These are phyloP conservation scores for Macroramphosus scolopax DNA, from an alignment of 2,797 vertebrate genomes.

Conservation along the genomic window DNA sequence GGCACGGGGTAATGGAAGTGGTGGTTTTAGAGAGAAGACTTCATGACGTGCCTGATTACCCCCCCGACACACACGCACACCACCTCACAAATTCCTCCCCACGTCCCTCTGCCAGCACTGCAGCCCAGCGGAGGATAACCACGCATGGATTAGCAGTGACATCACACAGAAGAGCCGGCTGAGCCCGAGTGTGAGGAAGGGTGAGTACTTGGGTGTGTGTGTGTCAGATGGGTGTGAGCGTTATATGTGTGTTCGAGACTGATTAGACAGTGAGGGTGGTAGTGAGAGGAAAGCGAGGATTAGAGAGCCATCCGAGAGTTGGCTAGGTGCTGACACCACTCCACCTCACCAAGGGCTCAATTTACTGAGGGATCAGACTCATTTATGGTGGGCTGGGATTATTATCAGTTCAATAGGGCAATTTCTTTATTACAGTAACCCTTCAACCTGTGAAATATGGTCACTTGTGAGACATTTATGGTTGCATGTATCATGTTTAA, in stretches of 20 bases:
- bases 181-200: constrained; percentile 70
- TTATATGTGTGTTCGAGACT: constrained; percentile 80
- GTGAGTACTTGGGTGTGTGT: constrained; percentile 59
- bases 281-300: constrained; percentile 78
- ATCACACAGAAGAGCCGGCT: constrained; percentile 78
- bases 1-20: constrained; percentile 36
- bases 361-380: constrained; percentile 82
- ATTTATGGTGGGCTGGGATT: constrained; percentile 78
- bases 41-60: constrained; percentile 63
- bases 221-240: constrained; percentile 61
- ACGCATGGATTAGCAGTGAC: constrained; percentile 83
- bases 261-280: constrained; percentile 82
- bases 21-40: constrained; percentile 50
- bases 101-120: constrained; percentile 64
- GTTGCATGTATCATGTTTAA: constrained; percentile 49
- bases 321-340: constrained; percentile 83
- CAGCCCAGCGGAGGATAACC: constrained; percentile 77
- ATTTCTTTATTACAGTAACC: constrained; percentile 75
- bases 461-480: constrained; percentile 63
- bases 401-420: constrained; percentile 79
- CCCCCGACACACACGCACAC: constrained; percentile 11
- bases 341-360: constrained; percentile 79
- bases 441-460: constrained; percentile 70
- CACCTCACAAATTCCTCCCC: constrained; percentile 50
- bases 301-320: constrained; percentile 79